These are phyloP conservation scores for Mallotus villosus DNA, from an alignment of 2,797 vertebrate genomes.

Conservation along the genomic window DNA sequence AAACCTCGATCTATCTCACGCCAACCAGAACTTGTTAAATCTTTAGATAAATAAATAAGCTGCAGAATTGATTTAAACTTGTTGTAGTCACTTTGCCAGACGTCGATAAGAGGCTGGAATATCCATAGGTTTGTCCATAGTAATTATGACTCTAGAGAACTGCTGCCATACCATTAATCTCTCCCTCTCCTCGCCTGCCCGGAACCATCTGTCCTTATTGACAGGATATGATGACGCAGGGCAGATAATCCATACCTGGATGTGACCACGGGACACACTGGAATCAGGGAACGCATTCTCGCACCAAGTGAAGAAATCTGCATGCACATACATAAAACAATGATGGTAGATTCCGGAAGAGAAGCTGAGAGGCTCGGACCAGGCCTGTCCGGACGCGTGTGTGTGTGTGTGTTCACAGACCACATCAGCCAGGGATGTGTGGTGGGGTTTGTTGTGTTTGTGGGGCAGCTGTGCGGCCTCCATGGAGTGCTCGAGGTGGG, in stretches of 20 bases:
- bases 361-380: no score
- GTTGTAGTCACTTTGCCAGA: background rate
- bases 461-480: no score
- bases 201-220: background rate
- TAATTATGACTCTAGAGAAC: constrained; percentile 9
- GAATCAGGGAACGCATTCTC: background rate
- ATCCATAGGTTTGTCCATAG: background rate
- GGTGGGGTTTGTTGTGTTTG: no score
- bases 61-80: background rate
- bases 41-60: background rate
- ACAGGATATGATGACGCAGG: constrained; percentile 16
- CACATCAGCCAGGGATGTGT: no score
- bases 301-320: no score
- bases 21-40: background rate
- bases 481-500: no score
- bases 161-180: background rate
- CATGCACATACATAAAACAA: no score
- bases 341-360: no score
- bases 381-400: no score
- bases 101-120: background rate
- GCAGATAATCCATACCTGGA: background rate
- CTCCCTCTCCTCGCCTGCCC: background rate
- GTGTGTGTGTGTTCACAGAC: no score
- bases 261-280: background rate
- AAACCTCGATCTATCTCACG: background rate